These are phyloP conservation scores for Amphipyra tragopoginis DNA, from an alignment of 2,888 invertebrate species.

Conservation along the genomic window DNA sequence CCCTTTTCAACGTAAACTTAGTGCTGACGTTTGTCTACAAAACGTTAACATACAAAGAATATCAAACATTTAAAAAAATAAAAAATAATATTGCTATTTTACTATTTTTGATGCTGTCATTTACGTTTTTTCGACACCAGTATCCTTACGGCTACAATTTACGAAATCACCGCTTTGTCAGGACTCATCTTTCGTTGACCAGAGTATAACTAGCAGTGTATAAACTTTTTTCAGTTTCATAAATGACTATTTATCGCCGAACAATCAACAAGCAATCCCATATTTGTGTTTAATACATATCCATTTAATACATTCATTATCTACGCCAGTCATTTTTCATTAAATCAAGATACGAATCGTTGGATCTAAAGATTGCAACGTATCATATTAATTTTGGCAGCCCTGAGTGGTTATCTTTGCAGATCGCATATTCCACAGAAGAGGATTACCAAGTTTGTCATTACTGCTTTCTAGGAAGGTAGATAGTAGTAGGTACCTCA, in stretches of 20 bases:
- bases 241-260: neutral
- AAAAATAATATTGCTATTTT: too few species aligned
- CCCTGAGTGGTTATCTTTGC: slow-evolving; percentile 82
- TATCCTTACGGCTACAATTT: too few species aligned
- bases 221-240: neutral
- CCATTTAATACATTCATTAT: neutral
- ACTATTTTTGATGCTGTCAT: too few species aligned
- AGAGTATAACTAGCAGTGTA: too few species aligned
- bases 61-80: too few species aligned
- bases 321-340: neutral
- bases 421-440: slow-evolving; percentile 84
- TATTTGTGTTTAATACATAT: slow-evolving; percentile 1
- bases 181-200: too few species aligned
- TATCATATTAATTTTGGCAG: slow-evolving; percentile 63
- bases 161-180: too few species aligned
- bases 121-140: too few species aligned
- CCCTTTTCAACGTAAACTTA: too few species aligned
- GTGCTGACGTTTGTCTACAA: too few species aligned
- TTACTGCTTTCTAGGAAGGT: slow-evolving; percentile 86
- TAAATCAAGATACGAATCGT: slow-evolving; percentile 15
- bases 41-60: too few species aligned
- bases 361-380: slow-evolving; percentile 17
- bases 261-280: neutral
- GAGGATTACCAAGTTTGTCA: slow-evolving; percentile 85
- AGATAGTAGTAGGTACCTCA: slow-evolving; percentile 78